phyloP scores from a whole-genome alignment of 1,140 invertebrate genomes.

The Lerema accius region DNA sequence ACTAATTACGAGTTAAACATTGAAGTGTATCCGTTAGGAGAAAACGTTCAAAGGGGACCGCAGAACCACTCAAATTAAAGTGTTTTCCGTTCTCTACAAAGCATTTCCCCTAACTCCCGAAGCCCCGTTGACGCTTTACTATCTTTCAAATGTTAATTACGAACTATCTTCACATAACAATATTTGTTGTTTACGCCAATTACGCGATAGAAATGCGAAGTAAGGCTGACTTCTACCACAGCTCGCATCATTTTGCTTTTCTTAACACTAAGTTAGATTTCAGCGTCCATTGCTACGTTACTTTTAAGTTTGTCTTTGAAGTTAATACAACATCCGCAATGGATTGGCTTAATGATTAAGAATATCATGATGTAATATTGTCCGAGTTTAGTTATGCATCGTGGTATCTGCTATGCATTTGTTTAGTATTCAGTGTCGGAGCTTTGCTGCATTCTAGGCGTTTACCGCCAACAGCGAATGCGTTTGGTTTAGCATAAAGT shows the following conservation, averaged over 20 bases:
- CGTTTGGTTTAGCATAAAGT: slow-evolving; percentile 52
- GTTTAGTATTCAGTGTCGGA: slow-evolving; percentile 43
- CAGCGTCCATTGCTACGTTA: slow-evolving; percentile 30
- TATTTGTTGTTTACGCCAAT: slow-evolving; percentile 47
- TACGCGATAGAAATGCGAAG: slow-evolving; percentile 41
- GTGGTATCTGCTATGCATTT: slow-evolving; percentile 33
- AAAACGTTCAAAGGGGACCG: slow-evolving; percentile 1
- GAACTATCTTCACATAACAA: slow-evolving; percentile 45
- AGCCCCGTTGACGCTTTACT: slow-evolving; percentile 6
- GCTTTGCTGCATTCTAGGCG: slow-evolving; percentile 45
- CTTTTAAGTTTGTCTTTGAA: not conserved
- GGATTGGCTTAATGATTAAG: not conserved
- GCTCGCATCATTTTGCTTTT: not conserved
- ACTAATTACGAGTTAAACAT: not conserved
- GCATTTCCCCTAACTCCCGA: not conserved
- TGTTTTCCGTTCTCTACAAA: slow-evolving; percentile 6
- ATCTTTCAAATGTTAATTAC: slow-evolving; percentile 43
- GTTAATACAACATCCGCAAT: slow-evolving; percentile 6
- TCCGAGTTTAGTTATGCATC: slow-evolving; percentile 36
- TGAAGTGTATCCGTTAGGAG: not conserved
- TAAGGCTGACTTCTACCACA: slow-evolving; percentile 34
- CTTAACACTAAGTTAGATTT: not conserved
- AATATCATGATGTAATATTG: slow-evolving; percentile 29
- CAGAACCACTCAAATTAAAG: slow-evolving; percentile 8
- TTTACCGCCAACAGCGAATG: slow-evolving; percentile 47